A percentile compares a stretch with the other conserved stretches of the same genome.
Conservation (phyloP, 2,888 invertebrate species). For the Nomada flava region DNA sequence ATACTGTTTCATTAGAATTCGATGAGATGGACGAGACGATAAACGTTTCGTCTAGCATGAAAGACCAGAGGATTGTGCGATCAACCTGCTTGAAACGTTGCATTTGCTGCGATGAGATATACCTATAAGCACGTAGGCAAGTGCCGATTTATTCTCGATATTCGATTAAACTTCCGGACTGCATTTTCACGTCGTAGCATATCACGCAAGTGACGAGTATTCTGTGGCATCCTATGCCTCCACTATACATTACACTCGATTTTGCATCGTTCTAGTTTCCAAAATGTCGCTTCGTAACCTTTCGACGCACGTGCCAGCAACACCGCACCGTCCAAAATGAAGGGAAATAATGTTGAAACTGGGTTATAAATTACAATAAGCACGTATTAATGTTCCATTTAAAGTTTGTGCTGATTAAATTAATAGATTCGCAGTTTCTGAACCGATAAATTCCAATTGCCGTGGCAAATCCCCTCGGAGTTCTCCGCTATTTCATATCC, state of each 20-base stretch:
- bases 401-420: slow-evolving; percentile 14
- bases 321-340: neutral
- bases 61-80: neutral
- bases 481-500: slow-evolving; percentile 2
- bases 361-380: neutral
- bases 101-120: neutral
- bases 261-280: slow-evolving; percentile 8
- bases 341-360: neutral
- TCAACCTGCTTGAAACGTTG: neutral
- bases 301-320: neutral
- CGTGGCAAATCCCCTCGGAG: neutral
- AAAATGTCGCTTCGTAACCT: neutral
- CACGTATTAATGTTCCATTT: neutral
- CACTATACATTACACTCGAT: slow-evolving; percentile 9
- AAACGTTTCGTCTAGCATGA: neutral
- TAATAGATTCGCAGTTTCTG: slow-evolving; percentile 6
- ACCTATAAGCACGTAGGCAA: neutral
- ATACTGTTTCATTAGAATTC: neutral
- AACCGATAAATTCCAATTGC: slow-evolving; percentile 14
- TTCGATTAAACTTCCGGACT: slow-evolving; percentile 29
- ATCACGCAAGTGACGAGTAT: slow-evolving; percentile 1
- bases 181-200: neutral
- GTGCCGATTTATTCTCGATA: slow-evolving; percentile 13
- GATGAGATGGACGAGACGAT: neutral
- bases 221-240: slow-evolving; percentile 2